These are phyloP conservation scores for Euura saliciscinereae DNA, from an alignment of 1,140 invertebrate species.

Conservation along the genomic window DNA sequence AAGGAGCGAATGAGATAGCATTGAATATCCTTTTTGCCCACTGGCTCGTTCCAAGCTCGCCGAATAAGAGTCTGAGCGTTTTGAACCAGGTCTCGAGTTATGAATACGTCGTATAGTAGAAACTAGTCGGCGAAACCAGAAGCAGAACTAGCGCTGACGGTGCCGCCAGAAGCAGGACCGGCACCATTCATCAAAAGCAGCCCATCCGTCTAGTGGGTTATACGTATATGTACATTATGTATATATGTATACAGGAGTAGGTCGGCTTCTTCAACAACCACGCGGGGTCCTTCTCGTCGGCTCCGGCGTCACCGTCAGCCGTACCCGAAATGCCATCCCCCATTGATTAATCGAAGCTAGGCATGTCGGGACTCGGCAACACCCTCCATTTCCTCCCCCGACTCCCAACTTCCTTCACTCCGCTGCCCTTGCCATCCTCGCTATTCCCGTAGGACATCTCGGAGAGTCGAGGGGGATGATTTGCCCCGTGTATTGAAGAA, in stretches of 20 bases:
- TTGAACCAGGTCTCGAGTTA: too few relatives aligned
- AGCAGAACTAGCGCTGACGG: neutral
- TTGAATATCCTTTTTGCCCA: too few relatives aligned
- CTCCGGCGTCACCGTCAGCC: neutral
- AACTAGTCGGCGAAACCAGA: too few relatives aligned
- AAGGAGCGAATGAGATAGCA: too few relatives aligned
- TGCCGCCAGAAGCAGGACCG: neutral
- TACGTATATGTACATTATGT: neutral
- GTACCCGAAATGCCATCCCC: constrained; percentile 45
- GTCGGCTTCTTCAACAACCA: neutral
- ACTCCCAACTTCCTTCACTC: constrained; percentile 24
- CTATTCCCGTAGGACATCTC: neutral
- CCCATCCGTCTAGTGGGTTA: constrained; percentile 1
- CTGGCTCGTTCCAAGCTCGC: too few relatives aligned
- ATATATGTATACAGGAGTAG: too few relatives aligned
- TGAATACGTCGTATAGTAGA: too few relatives aligned
- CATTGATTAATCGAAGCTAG: constrained; percentile 54
- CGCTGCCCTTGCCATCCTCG: neutral
- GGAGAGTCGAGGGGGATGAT: neutral
- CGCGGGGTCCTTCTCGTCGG: too few relatives aligned
- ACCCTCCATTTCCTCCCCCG: constrained; percentile 52
- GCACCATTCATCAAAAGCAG: neutral
- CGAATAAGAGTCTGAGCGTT: too few relatives aligned
- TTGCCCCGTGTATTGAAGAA: neutral
- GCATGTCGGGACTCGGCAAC: constrained; percentile 51